phyloP scores from a whole-genome alignment of 1,140 invertebrate genomes.

The Diorhabda sublineata region DNA sequence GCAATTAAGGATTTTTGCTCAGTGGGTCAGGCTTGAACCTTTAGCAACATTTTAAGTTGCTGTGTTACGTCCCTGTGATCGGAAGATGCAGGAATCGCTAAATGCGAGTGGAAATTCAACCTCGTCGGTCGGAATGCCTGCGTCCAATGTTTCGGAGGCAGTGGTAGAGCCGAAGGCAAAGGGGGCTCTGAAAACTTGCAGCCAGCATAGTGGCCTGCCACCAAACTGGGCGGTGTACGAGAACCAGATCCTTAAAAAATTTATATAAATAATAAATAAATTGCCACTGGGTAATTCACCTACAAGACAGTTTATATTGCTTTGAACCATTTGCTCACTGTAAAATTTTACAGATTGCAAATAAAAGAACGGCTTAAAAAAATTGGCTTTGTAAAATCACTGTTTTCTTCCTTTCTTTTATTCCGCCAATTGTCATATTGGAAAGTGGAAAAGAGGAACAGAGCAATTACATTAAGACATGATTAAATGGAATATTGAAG shows the following conservation, averaged over 20 bases:
- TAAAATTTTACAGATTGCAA: too few relatives aligned
- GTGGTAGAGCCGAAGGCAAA: slow-evolving; percentile 56
- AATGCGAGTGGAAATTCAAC: slow-evolving; percentile 18
- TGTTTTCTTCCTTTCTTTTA: too few relatives aligned
- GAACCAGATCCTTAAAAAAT: slow-evolving; percentile 21
- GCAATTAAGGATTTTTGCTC: not conserved
- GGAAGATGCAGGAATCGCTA: slow-evolving; percentile 21
- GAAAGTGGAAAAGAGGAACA: too few relatives aligned
- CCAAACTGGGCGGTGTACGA: slow-evolving; percentile 38
- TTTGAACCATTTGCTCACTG: too few relatives aligned
- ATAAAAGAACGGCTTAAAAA: too few relatives aligned
- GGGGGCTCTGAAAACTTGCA: slow-evolving; percentile 61
- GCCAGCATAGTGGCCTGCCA: slow-evolving; percentile 54
- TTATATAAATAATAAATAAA: too few relatives aligned
- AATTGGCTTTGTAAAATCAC: too few relatives aligned
- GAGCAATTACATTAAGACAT: too few relatives aligned
- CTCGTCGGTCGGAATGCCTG: slow-evolving; percentile 23
- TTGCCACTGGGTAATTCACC: too few relatives aligned
- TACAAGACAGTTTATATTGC: too few relatives aligned
- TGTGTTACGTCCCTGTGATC: slow-evolving; percentile 48
- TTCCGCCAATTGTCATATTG: too few relatives aligned
- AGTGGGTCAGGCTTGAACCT: slow-evolving; percentile 52
- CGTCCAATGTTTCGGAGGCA: slow-evolving; percentile 59
- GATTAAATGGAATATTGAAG: too few relatives aligned
- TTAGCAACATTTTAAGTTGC: slow-evolving; percentile 52